Conservation (phyloP, 2,797 vertebrate species). For the Mus minutoides region DNA sequence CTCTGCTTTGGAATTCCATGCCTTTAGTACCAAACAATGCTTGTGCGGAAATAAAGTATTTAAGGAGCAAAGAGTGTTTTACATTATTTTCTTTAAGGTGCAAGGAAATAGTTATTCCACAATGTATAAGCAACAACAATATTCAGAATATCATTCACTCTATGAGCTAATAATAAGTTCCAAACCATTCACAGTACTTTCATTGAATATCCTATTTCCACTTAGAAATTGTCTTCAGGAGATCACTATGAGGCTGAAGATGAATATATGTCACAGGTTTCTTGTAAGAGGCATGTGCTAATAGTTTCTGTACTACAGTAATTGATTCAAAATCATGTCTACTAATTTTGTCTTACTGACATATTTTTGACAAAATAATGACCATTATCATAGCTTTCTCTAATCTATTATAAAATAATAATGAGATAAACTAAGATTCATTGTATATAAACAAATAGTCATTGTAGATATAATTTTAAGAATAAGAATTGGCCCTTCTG, state of each 20-base stretch:
- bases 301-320: neutral
- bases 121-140: neutral
- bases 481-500: too few species aligned
- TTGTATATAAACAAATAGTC: neutral
- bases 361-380: neutral
- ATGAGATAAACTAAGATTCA: neutral
- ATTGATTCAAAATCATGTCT: neutral
- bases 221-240: conserved; percentile 24
- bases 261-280: neutral
- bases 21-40: neutral
- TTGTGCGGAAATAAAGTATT: conserved; percentile 42
- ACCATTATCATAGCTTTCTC: neutral
- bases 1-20: neutral
- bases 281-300: neutral
- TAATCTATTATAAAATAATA: neutral
- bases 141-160: neutral
- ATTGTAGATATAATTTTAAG: neutral
- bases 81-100: neutral
- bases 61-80: conserved; percentile 14
- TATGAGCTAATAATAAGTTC: neutral
- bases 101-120: neutral
- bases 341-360: neutral
- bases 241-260: neutral
- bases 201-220: neutral
- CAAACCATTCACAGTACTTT: neutral